phyloP scores from a whole-genome alignment of 1,140 invertebrate genomes.

The Zaprionus camerounensis region DNA sequence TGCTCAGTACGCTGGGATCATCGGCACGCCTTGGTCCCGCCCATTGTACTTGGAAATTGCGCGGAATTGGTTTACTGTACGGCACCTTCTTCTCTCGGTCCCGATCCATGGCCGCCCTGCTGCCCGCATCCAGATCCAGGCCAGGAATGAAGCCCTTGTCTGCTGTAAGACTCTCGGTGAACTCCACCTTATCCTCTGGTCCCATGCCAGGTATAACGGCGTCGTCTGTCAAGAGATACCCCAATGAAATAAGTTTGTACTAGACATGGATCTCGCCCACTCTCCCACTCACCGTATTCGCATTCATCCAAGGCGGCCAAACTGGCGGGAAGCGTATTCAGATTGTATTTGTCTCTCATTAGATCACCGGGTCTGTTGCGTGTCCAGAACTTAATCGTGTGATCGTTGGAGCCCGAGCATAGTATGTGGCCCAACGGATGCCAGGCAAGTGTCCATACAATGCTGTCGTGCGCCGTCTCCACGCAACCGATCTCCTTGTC shows the following conservation, averaged over 20 bases:
- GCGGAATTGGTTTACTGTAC: slow-evolving; percentile 97
- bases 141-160: slow-evolving; percentile 91
- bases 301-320: slow-evolving; percentile 89
- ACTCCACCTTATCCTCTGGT: slow-evolving; percentile 94
- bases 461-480: slow-evolving; percentile 99
- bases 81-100: slow-evolving; percentile 94
- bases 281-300: slow-evolving; percentile 86
- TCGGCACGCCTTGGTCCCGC: slow-evolving; percentile 88
- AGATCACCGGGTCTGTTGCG: slow-evolving; percentile 98
- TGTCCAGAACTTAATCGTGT: slow-evolving; percentile 99
- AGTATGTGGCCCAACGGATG: slow-evolving; percentile 99
- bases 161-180: slow-evolving; percentile 84
- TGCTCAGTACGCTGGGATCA: slow-evolving; percentile 84
- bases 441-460: slow-evolving; percentile 99
- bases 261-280: not conserved
- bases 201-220: slow-evolving; percentile 94
- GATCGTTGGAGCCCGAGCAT: slow-evolving; percentile 99
- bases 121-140: slow-evolving; percentile 90
- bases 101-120: slow-evolving; percentile 85
- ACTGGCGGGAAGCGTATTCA: slow-evolving; percentile 95
- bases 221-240: slow-evolving; percentile 86
- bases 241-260: not conserved
- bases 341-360: slow-evolving; percentile 98
- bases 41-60: slow-evolving; percentile 98
- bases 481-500: slow-evolving; percentile 99